phyloP scores from a whole-genome alignment of 2,113 vertebrate genomes.

The Fregetta grallaria region DNA sequence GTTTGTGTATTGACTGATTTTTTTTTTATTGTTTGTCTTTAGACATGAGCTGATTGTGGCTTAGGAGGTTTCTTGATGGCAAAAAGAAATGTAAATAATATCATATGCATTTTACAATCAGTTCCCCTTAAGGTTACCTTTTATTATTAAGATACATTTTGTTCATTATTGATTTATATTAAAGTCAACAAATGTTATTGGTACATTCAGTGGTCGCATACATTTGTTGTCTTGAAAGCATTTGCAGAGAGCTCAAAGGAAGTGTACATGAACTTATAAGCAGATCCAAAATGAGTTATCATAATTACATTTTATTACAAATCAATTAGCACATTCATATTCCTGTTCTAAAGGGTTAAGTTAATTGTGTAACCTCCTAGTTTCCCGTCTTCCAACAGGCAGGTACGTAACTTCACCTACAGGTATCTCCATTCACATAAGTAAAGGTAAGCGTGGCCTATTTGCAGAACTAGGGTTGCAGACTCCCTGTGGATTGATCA shows the following conservation, averaged over 20 bases:
- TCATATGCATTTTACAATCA: conserved; percentile 69
- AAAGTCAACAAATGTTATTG: conserved; percentile 56
- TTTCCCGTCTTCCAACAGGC: neutral
- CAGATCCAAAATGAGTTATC: conserved; percentile 18
- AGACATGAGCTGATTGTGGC: conserved; percentile 66
- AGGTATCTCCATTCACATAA: neutral
- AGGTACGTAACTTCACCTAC: neutral
- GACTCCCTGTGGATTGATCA: neutral
- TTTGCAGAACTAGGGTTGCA: neutral
- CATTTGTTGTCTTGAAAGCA: conserved; percentile 62
- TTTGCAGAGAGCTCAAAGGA: conserved; percentile 47
- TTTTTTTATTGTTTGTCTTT: conserved; percentile 39
- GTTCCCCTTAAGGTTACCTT: conserved; percentile 62
- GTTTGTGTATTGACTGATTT: conserved; percentile 57
- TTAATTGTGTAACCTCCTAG: conserved; percentile 15
- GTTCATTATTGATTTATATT: conserved; percentile 68
- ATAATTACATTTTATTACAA: conserved; percentile 48
- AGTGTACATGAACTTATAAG: conserved; percentile 13
- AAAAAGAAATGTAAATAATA: conserved; percentile 74
- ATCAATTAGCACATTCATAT: neutral
- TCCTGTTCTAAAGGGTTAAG: neutral
- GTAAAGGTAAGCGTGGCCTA: neutral
- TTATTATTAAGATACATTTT: conserved; percentile 64
- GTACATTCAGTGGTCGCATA: conserved; percentile 66
- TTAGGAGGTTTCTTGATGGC: conserved; percentile 71